Percentiles rank a stretch among this genome's conserved stretches.
Conservation (phyloP, 2,113 vertebrate genomes). For the human region GRCh38 chr9:88106501-88107000, state of each 20-base stretch:
- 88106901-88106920: background rate
- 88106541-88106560: background rate
- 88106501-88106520: background rate
- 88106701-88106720: too few relatives aligned
- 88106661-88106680: background rate
- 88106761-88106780: background rate
- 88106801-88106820: background rate
- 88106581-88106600: background rate
- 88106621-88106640: background rate
- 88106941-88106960: accelerated
- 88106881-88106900: background rate
- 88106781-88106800: background rate
- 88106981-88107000: background rate
- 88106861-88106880: background rate
- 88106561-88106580: background rate
- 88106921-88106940: background rate
- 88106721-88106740: background rate
- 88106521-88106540: background rate
- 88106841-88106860: background rate
- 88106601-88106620: background rate
- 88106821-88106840: background rate
- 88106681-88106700: background rate
- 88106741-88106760: background rate
- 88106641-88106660: background rate
- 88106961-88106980: background rate